Base-by-base conservation (phyloP, 1,140 invertebrate species). In the Drosophila leontia region DNA sequence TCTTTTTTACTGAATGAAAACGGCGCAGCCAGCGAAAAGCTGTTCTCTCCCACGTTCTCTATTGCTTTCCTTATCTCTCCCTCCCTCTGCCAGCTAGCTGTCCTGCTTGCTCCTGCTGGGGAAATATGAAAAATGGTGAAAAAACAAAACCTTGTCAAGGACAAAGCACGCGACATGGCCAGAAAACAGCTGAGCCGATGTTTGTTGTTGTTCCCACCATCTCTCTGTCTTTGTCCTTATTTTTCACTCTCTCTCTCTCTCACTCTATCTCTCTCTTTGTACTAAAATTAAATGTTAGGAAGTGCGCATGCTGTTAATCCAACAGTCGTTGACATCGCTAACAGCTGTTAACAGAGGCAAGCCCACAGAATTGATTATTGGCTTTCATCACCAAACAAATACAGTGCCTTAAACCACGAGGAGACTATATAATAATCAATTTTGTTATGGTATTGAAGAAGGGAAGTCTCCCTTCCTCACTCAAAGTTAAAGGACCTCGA, bases 111-210 rank as follows among this genome's bases (percentile, higher is more conserved):
- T 42, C 41, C 32, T n/a, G 39, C 39, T 51, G 53, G 60, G 34
- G 8, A 64, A 80, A 58, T 75, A 80, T 37, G 47, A 70, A 80
- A 83, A 80, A 72, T 65, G 58, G 15, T 60, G 67, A 85, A 91
- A 86, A 91, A 91, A 86, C 75, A 91, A 91, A 91, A 91, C 86
- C 86, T 91, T 91, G 86, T 91, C 86, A 90, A 90, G 86, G 86
- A 90, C 86, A 90, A 91, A 90, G 81, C 75, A 79, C 81, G 75
- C 83, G 83, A 79, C 82, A 77, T 61, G 56, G 68, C 56, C 57
- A 77, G 57, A 77, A 90, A 90, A 85, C 85, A 90, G 85, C 85
- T 90, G 85, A 80, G 85, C 85, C 57, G 71, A 60, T 41, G 51
- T 60, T 69, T 78, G 75, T 76, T 71, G 56, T 78, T 81, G 64